Evolutionary conservation across 2,113 vertebrate species (phyloP), one percentile per base, ranked within the genome.

Genomic region (Malurus elegans): DNA sequence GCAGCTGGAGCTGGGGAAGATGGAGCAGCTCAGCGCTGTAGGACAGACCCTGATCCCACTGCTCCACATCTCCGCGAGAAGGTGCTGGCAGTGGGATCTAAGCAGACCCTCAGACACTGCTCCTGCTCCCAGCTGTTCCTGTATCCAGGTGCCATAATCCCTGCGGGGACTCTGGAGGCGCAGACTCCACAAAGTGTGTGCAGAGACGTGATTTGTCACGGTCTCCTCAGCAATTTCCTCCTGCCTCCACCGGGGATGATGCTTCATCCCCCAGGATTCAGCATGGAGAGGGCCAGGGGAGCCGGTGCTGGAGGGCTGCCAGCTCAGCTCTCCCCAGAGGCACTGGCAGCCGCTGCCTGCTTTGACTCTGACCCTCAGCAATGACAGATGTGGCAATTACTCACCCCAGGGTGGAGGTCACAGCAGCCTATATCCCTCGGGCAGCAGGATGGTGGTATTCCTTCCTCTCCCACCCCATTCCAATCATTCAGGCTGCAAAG

Each of bases 11-110:
- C 40, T 1, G 0, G 4, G 38, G 25, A 31, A 2, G 9, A 53
- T 1, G 2, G 36, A 72, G 79, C 24, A 62, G 48, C 31, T 60
- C 62, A 61, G 42, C 0, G 0, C 54, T 48, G 47, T 0, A 0
- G 60, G 61, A 50, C 29, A 31, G 38, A 42, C 13, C 10, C 60
- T 9, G 13, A 18, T 26, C 8, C 15, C 25, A 4, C 0, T 12
- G 14, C 61, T 36, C 38, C 25, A 62, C 32, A 54, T 6, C 13
- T 40, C 36, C 32, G 24, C 28, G 0, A 75, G 48, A 42, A 79
- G n/a, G 60, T 45, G 31, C 91, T 53, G n/a, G 64, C 28, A 47
- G 9, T 8, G 18, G 67, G 44, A 25, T 48, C 58, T 34, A 34
- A 38, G 40, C 26, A 75, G 38, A 54, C 45, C 14, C 36, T 29